Evolutionary conservation across 2,113 vertebrate species (phyloP).

Genomic region (Corydoras sp.): DNA sequence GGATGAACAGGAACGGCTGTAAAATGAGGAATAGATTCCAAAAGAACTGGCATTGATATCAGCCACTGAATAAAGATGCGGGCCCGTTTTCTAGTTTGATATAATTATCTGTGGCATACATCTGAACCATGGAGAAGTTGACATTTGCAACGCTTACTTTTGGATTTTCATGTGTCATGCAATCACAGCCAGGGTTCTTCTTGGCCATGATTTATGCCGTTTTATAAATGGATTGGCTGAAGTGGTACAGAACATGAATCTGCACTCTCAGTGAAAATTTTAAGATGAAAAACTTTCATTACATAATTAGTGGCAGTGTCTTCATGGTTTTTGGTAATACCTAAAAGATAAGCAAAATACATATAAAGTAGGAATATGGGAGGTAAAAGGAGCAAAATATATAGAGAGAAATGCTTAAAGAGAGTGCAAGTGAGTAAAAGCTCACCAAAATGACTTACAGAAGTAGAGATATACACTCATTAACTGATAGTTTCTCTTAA

Average conservation of each 20-base stretch:
- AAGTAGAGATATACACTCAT: too few relatives aligned
- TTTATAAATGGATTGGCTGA: constrained; percentile 24
- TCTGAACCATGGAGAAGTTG: constrained; percentile 30
- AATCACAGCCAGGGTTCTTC: constrained; percentile 31
- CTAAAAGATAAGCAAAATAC: neutral
- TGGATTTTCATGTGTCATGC: constrained; percentile 27
- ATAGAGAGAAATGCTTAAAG: too few relatives aligned
- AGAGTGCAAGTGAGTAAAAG: too few relatives aligned
- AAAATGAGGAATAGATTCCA: constrained; percentile 7
- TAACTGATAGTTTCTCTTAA: too few relatives aligned
- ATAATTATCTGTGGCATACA: constrained; percentile 39
- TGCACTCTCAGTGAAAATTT: constrained; percentile 42
- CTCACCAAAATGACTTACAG: too few relatives aligned
- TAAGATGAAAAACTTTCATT: constrained; percentile 32
- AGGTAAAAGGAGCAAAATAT: too few relatives aligned
- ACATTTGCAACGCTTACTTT: constrained; percentile 39
- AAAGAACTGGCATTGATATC: constrained; percentile 25
- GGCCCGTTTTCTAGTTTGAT: constrained; percentile 34
- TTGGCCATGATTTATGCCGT: constrained; percentile 11
- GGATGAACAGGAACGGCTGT: constrained; percentile 4
- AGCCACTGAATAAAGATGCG: constrained; percentile 12
- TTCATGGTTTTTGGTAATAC: constrained; percentile 27
- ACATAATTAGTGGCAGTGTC: constrained; percentile 36
- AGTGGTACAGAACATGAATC: constrained; percentile 18
- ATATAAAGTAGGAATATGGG: too few relatives aligned